Conservation (phyloP, 2,888 invertebrate genomes). For the Beris chalybata region DNA sequence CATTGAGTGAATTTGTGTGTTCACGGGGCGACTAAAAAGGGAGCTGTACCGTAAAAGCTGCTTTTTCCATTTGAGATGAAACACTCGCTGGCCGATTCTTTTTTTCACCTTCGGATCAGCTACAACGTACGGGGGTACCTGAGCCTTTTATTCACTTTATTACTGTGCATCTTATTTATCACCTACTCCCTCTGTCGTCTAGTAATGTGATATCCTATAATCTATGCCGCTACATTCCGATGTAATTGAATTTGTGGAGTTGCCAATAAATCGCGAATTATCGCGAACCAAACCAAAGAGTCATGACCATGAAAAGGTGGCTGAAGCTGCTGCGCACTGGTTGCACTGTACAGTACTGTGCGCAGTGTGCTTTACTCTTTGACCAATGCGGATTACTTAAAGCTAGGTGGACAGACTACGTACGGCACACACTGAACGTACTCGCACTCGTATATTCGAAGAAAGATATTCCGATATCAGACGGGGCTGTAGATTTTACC, state of each 20-base stretch:
- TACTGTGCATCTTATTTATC: slow-evolving; percentile 35
- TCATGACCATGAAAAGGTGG: slow-evolving; percentile 30
- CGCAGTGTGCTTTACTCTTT: slow-evolving; percentile 8
- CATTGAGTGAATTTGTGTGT: slow-evolving; percentile 34
- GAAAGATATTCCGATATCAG: slow-evolving; percentile 9
- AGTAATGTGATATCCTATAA: slow-evolving; percentile 40
- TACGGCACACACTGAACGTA: background rate
- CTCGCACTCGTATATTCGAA: slow-evolving; percentile 3
- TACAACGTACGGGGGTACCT: background rate
- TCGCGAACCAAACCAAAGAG: slow-evolving; percentile 30
- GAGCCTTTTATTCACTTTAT: slow-evolving; percentile 28
- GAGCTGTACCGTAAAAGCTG: slow-evolving; percentile 5
- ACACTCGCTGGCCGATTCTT: background rate
- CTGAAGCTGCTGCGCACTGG: slow-evolving; percentile 14
- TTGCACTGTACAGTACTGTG: background rate
- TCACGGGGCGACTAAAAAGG: slow-evolving; percentile 17
- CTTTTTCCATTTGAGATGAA: slow-evolving; percentile 14
- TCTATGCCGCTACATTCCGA: slow-evolving; percentile 40
- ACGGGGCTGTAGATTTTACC: background rate
- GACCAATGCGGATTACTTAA: background rate
- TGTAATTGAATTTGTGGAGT: slow-evolving; percentile 40
- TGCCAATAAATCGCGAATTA: slow-evolving; percentile 40
- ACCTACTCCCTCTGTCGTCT: slow-evolving; percentile 34
- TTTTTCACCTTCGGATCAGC: background rate
- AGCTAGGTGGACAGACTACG: slow-evolving; percentile 5